Percentiles rank a stretch among this genome's conserved stretches.
phyloP scores from a whole-genome alignment of 1,140 invertebrate species.

The Papilio glaucus region DNA sequence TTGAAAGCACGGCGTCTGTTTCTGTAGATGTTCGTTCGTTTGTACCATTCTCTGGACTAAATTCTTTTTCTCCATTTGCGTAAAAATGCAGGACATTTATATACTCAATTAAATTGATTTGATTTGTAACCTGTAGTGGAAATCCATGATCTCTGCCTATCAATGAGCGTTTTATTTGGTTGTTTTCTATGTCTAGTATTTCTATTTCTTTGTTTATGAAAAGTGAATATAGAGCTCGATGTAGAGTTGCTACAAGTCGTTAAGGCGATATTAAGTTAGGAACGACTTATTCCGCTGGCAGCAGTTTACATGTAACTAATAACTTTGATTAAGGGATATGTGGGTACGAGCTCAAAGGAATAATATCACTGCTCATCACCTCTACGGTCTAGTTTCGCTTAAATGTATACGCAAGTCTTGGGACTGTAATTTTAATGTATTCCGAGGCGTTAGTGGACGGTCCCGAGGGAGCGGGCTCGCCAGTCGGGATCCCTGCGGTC shows the following conservation, averaged over 20 bases:
- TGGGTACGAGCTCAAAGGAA: constrained; percentile 71
- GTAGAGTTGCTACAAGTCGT: constrained; percentile 42
- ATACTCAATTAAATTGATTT: too few species aligned
- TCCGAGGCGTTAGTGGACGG: constrained; percentile 65
- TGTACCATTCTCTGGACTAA: too few species aligned
- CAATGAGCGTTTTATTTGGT: too few species aligned
- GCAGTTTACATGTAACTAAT: constrained; percentile 63
- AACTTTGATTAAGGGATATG: constrained; percentile 75
- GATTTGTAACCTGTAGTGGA: too few species aligned
- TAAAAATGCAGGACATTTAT: too few species aligned
- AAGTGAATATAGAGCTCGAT: background rate
- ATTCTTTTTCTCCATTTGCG: too few species aligned
- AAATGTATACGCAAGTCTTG: constrained; percentile 64
- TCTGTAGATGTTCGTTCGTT: too few species aligned
- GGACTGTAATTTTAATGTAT: constrained; percentile 81
- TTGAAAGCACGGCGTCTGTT: too few species aligned
- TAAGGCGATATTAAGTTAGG: constrained; percentile 48
- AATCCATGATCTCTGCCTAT: too few species aligned
- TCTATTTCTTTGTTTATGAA: background rate
- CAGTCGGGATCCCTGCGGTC: constrained; percentile 45
- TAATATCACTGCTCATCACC: constrained; percentile 72
- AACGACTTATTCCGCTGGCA: constrained; percentile 62
- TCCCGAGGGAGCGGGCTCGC: constrained; percentile 57
- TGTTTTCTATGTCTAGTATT: too few species aligned
- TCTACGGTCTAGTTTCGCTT: constrained; percentile 68